A percentile compares a stretch with the other conserved stretches of the same genome.
Evolutionary conservation across 2,113 vertebrate species (phyloP).

Genomic region (Maccullochella peelii): DNA sequence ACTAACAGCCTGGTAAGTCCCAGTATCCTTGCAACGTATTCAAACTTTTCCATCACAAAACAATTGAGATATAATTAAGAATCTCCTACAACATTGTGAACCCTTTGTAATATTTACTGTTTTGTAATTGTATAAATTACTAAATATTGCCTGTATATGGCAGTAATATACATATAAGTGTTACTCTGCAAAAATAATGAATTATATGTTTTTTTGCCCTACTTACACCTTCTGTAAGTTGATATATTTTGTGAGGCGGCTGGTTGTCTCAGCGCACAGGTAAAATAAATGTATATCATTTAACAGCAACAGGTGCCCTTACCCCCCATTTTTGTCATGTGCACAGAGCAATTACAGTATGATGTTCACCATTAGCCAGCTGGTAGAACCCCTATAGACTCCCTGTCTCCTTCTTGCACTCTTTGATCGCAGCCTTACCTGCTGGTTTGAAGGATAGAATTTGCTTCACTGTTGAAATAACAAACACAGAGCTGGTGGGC

Average conservation of each 20-base stretch:
- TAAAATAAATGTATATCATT: constrained; percentile 58
- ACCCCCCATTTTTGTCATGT: constrained; percentile 63
- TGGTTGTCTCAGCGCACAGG: constrained; percentile 9
- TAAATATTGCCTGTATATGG: background rate
- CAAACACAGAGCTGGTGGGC: constrained; percentile 15
- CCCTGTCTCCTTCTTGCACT: constrained; percentile 43
- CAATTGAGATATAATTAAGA: background rate
- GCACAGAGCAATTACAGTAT: constrained; percentile 63
- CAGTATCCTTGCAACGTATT: background rate
- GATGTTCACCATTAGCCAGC: constrained; percentile 69
- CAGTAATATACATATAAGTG: background rate
- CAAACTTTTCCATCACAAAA: background rate
- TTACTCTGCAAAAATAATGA: background rate
- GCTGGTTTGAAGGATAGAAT: constrained; percentile 61
- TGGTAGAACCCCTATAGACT: constrained; percentile 64
- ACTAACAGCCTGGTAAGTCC: background rate
- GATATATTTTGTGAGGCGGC: constrained; percentile 29
- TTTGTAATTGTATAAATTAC: background rate
- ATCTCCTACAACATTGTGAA: background rate
- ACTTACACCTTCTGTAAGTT: background rate
- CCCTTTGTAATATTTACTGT: no score
- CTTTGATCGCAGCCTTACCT: constrained; percentile 64
- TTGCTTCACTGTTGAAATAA: constrained; percentile 51
- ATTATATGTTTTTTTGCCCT: background rate
- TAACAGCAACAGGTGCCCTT: constrained; percentile 34